A percentile compares a stretch with the other conserved stretches of the same genome.
These are phyloP conservation scores for Drosophila phalerata DNA, from an alignment of 2,888 invertebrate genomes.

Conservation along the genomic window DNA sequence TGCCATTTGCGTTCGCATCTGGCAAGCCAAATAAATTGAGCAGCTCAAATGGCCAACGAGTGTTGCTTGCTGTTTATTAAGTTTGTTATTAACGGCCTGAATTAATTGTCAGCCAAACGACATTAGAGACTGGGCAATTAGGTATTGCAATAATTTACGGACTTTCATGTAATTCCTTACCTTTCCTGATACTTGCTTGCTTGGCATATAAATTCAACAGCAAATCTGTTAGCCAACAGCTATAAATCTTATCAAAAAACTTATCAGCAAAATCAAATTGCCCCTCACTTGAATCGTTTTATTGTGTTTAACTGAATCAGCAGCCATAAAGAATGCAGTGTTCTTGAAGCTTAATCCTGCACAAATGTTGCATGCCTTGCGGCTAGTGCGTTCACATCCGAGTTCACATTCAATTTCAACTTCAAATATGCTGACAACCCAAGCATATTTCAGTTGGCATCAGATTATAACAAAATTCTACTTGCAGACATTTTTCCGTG, in stretches of 20 bases:
- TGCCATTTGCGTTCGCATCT: conserved; percentile 69
- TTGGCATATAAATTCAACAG: background rate
- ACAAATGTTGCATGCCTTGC: conserved; percentile 41
- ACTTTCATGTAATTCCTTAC: conserved; percentile 24
- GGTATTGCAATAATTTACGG: conserved; percentile 30
- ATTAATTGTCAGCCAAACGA: conserved; percentile 34
- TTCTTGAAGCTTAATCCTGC: conserved; percentile 30
- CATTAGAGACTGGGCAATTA: conserved; percentile 33
- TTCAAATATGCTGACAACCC: conserved; percentile 66
- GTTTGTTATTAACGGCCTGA: conserved; percentile 43
- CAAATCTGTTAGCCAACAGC: conserved; percentile 5
- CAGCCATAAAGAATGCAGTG: conserved; percentile 32
- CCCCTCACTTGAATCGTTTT: background rate
- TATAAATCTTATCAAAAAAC: conserved; percentile 1
- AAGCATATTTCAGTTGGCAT: conserved; percentile 37
- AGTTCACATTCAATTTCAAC: conserved; percentile 58
- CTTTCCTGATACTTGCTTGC: background rate
- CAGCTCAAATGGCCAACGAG: conserved; percentile 47
- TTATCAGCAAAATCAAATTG: conserved; percentile 20
- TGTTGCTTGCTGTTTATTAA: conserved; percentile 46
- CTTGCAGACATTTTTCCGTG: conserved; percentile 31
- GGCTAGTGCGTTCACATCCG: conserved; percentile 20
- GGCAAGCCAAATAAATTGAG: conserved; percentile 62
- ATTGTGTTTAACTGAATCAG: conserved; percentile 46
- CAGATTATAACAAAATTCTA: conserved; percentile 38